phyloP scores from a whole-genome alignment of 1,140 invertebrate genomes.

The Tetramorium simillimum region DNA sequence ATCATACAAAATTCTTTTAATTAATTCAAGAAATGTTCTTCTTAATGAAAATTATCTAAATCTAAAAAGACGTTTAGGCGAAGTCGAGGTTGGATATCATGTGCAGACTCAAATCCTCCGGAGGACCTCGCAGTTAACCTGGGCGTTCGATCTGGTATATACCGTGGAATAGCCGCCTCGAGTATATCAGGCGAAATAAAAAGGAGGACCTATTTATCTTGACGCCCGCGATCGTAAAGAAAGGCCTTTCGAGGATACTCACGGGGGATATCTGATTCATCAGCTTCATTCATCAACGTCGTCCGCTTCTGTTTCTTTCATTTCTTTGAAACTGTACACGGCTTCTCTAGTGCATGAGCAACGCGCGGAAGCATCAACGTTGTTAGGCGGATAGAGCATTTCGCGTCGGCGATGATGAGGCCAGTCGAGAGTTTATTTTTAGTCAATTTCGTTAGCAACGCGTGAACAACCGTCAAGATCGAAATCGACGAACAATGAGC shows the following conservation, averaged over 20 bases:
- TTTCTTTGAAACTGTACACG: constrained; percentile 75
- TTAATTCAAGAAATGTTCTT: neutral
- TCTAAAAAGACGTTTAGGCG: neutral
- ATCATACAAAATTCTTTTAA: neutral
- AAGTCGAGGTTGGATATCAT: neutral
- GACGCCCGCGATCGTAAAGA: constrained; percentile 75
- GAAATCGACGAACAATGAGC: neutral
- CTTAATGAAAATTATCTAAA: neutral
- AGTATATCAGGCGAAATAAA: constrained; percentile 64
- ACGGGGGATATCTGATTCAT: constrained; percentile 75
- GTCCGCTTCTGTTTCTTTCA: constrained; percentile 75
- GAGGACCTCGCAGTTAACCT: constrained; percentile 39
- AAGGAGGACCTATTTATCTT: constrained; percentile 73
- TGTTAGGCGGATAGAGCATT: constrained; percentile 45
- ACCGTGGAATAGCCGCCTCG: constrained; percentile 59
- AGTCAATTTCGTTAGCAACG: constrained; percentile 39
- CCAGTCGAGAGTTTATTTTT: constrained; percentile 47
- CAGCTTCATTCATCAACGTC: constrained; percentile 77
- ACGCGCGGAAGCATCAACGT: constrained; percentile 62
- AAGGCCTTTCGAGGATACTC: constrained; percentile 74
- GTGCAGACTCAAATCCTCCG: constrained; percentile 6
- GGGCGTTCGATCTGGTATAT: constrained; percentile 24
- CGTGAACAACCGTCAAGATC: constrained; percentile 1
- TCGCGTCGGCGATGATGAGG: constrained; percentile 39
- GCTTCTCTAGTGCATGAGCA: constrained; percentile 64